phyloP scores from a whole-genome alignment of 2,113 vertebrate genomes.

The Mobula hypostoma region DNA sequence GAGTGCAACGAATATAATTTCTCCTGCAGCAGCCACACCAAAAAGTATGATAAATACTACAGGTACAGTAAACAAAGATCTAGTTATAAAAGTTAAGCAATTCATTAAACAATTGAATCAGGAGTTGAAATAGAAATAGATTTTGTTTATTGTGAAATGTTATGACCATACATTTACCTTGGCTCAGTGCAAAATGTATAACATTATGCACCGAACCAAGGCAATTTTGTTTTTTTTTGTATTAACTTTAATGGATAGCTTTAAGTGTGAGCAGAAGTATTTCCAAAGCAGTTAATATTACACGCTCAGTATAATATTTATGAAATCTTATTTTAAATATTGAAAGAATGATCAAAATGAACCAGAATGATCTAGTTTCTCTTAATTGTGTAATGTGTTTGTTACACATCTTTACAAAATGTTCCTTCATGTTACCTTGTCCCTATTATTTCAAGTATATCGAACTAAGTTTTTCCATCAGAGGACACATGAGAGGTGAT shows the following conservation, averaged over 20 bases:
- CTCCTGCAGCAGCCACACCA: slow-evolving; percentile 76
- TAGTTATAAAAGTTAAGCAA: slow-evolving; percentile 6
- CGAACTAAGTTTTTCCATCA: not conserved
- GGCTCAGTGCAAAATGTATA: not conserved
- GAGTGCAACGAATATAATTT: slow-evolving; percentile 82
- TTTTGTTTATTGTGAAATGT: not conserved
- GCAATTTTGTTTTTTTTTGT: not conserved
- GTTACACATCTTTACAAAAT: not conserved
- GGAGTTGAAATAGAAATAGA: not conserved
- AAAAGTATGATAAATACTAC: slow-evolving; percentile 99
- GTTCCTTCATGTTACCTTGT: not conserved
- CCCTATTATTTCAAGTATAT: not conserved
- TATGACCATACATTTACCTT: no score
- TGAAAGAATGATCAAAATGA: not conserved
- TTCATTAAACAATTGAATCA: not conserved
- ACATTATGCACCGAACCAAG: no score
- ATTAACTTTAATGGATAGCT: not conserved
- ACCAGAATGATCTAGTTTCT: not conserved
- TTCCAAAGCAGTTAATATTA: not conserved
- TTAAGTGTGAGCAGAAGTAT: not conserved
- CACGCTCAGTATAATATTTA: not conserved
- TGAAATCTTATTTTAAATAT: not conserved
- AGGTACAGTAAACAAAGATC: slow-evolving; percentile 50
- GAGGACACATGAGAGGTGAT: no score
- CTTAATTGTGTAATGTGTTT: not conserved